Evolutionary conservation across 2,113 vertebrate species (phyloP), one percentile per base, ranked within the genome.

Genomic region (Syngnathoides biaculeatus): DNA sequence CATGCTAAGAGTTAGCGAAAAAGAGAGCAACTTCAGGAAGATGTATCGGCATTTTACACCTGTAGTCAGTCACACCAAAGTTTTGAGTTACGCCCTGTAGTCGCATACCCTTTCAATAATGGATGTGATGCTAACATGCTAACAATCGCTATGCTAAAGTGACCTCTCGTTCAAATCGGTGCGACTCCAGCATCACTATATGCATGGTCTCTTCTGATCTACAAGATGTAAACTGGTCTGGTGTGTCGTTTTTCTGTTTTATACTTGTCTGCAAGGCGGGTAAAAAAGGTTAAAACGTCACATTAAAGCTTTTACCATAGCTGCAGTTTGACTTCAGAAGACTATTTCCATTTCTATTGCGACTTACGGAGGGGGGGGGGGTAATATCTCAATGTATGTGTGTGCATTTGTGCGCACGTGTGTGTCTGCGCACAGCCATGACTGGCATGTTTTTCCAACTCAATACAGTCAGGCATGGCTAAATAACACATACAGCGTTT

Each of bases 381-480:
- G n/a, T n/a, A 30, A 17, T n/a, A 57, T 35, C 1, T 35, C 4
- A 5, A 6, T 35, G 30, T 55, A 12, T 27, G 24, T 55, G 52
- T 55, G 52, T 26, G 24, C 15, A 6, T 47, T 15, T 6, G 43
- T 8, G 43, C 19, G 43, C 15, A 15, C 5, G 7, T 50, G 19
- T 52, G 48, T 52, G 15, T 30, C 6, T 30, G 27, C 30, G 55
- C 26, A 57, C 8, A 57, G 14, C 84, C 75, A 78, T 84, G 79
- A 89, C 81, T 86, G 86, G 86, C 87, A 86, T 88, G 86, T 89
- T 88, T 84, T 86, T 87, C 74, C 86, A 88, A 89, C 89, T 90
- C 74, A 79, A 87, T 90, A 90, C 88, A 90, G 85, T 88, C 87
- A 86, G 87, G 86, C 89, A 88, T 88, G 86, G 90, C 88, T 90